Base-by-base conservation (phyloP, 2,888 invertebrate genomes). In the Flabesymbios commensalis region DNA sequence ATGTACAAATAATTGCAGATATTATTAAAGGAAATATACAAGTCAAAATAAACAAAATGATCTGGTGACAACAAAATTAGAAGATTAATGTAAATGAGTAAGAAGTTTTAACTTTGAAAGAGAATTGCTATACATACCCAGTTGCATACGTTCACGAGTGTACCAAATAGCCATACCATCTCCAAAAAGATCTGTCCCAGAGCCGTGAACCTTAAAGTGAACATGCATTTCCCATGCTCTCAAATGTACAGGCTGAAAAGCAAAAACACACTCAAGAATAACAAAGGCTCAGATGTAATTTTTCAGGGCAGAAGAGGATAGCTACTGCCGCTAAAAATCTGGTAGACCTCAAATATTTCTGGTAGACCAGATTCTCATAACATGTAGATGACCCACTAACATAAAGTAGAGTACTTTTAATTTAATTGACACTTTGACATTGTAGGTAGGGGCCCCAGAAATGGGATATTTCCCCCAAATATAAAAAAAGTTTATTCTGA, bases 141-240 rank as follows among this genome's bases (percentile, higher is more conserved):
- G 36, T 36, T 72, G 61, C 57, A 76, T 68, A 33, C 77, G 69
- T 28, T 83, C 80, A 61, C 70, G 75, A 4, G 77, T 87, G 83
- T 96, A 98, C 97, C 97, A 99, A 75, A 99, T 88, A 0, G 90
- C 96, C 81, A 99, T 87, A 0, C 99, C 99, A 84, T 98, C 98
- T 0, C 98, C 98, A 83, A 90, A 97, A n/a, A 98, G 84, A 69
- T 94, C 94, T 77, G 90, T 93, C 1, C 96, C 97, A 71, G 90
- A 90, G 0, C 99, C 99, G 81, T 94, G 92, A 0, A 99, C 92
- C 85, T 94, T 94, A 83, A 98, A 98, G 65, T 94, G 92, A 0
- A 99, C 88, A 85, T 96, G 94, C 0, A 98, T 81, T 82, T 99
- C 98, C 99, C 99, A 99, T 84, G 96, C 95, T 68, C 90, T 88